These are phyloP conservation scores for Dioctria rufipes DNA, from an alignment of 2,888 invertebrate genomes.

Conservation along the genomic window DNA sequence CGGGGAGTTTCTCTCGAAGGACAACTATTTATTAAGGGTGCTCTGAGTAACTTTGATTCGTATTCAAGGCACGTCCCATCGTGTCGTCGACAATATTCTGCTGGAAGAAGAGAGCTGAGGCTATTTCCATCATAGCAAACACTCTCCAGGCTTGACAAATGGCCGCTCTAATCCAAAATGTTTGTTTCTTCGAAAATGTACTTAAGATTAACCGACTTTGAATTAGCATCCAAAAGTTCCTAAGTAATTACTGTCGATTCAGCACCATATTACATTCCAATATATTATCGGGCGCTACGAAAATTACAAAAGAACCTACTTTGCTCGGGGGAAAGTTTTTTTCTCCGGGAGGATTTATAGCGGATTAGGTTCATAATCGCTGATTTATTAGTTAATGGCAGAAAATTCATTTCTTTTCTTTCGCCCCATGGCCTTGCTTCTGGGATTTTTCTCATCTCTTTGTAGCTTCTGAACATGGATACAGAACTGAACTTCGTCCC, in stretches of 20 bases:
- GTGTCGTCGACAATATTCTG: background rate
- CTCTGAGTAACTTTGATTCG: constrained; percentile 35
- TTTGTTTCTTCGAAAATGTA: constrained; percentile 40
- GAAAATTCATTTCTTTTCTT: constrained; percentile 54
- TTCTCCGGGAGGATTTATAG: constrained; percentile 55
- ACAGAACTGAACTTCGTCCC: background rate
- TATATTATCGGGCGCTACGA: constrained; percentile 54
- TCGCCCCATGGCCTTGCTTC: background rate
- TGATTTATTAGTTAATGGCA: constrained; percentile 59
- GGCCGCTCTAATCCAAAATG: constrained; percentile 40
- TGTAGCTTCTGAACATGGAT: background rate
- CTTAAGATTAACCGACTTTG: constrained; percentile 46
- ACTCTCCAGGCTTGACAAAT: constrained; percentile 30
- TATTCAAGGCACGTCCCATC: constrained; percentile 37
- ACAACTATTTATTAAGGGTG: constrained; percentile 27
- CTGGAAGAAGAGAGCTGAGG: constrained; percentile 14
- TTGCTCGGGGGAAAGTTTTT: constrained; percentile 54
- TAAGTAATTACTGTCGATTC: constrained; percentile 56
- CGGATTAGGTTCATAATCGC: constrained; percentile 59
- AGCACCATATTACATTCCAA: constrained; percentile 57
- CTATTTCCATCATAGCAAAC: background rate
- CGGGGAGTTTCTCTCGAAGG: constrained; percentile 22
- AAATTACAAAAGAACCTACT: constrained; percentile 58
- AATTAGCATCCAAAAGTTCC: constrained; percentile 54
- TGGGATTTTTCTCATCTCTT: background rate